phyloP scores from a whole-genome alignment of 2,797 vertebrate genomes.

The Rhinoraja longicauda region DNA sequence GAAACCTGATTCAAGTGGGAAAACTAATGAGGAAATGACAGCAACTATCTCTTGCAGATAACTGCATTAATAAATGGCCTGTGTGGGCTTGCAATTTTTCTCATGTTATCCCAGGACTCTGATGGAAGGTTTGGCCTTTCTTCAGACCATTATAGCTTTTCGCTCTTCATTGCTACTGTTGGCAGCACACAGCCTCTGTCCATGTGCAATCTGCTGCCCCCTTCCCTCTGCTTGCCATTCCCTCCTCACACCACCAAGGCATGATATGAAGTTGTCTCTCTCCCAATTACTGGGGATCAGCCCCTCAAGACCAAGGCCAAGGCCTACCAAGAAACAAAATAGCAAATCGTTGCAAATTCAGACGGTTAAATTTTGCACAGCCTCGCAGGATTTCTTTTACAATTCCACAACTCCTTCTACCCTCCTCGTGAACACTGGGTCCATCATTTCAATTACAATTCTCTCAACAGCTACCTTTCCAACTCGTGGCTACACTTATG shows the following conservation, averaged over 20 bases:
- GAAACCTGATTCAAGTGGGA: neutral
- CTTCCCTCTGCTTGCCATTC: neutral
- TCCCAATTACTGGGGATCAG: neutral
- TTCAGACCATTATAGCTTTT: neutral
- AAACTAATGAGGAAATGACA: neutral
- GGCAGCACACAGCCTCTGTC: neutral
- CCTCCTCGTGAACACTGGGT: neutral
- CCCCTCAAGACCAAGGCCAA: neutral
- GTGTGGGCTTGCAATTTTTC: neutral
- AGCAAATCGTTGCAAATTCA: neutral
- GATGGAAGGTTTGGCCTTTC: neutral
- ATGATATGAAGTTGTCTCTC: neutral
- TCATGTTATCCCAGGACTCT: neutral
- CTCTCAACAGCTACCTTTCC: neutral
- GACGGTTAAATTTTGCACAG: neutral
- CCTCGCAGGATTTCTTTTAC: neutral
- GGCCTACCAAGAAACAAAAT: neutral
- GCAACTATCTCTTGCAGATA: neutral
- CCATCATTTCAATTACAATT: neutral
- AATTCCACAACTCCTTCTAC: neutral
- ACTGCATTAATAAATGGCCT: neutral
- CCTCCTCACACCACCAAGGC: neutral
- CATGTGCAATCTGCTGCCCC: neutral
- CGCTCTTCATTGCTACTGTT: neutral
- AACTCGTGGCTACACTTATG: neutral